Conservation (phyloP, 2,113 vertebrate genomes). For the Pipa parva region DNA sequence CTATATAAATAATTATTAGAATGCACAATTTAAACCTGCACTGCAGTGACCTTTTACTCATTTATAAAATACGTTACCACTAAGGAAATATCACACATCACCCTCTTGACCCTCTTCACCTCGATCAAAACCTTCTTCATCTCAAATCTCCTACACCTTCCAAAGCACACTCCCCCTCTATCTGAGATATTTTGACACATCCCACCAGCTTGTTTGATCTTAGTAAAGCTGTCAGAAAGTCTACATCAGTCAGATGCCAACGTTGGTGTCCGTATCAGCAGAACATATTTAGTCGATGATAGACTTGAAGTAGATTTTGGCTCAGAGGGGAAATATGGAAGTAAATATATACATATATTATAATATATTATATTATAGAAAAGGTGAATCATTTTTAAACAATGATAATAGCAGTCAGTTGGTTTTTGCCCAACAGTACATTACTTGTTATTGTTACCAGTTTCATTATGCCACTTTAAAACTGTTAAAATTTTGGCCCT, state of each 20-base stretch:
- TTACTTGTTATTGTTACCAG: too few relatives aligned
- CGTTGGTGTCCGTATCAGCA: constrained; percentile 37
- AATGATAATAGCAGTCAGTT: too few relatives aligned
- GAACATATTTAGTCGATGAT: constrained; percentile 40
- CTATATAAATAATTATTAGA: too few relatives aligned
- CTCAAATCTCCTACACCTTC: constrained; percentile 36
- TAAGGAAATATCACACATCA: neutral
- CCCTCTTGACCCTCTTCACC: neutral
- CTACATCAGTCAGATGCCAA: constrained; percentile 35
- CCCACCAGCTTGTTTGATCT: constrained; percentile 41
- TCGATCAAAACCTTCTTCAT: neutral
- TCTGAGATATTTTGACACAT: constrained; percentile 30
- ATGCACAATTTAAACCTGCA: too few relatives aligned
- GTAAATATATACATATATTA: too few relatives aligned
- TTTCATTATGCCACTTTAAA: too few relatives aligned
- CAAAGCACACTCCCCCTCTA: constrained; percentile 20
- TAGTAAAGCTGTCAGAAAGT: constrained; percentile 39
- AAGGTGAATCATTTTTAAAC: too few relatives aligned
- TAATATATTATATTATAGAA: too few relatives aligned
- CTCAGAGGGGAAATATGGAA: constrained; percentile 25
- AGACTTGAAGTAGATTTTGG: constrained; percentile 31
- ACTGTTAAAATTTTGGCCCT: too few relatives aligned
- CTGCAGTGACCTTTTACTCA: constrained; percentile 8
- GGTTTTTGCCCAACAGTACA: too few relatives aligned
- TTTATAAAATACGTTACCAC: too few relatives aligned